phyloP scores from a whole-genome alignment of 2,797 vertebrate genomes.

The Liparis tanakae region DNA sequence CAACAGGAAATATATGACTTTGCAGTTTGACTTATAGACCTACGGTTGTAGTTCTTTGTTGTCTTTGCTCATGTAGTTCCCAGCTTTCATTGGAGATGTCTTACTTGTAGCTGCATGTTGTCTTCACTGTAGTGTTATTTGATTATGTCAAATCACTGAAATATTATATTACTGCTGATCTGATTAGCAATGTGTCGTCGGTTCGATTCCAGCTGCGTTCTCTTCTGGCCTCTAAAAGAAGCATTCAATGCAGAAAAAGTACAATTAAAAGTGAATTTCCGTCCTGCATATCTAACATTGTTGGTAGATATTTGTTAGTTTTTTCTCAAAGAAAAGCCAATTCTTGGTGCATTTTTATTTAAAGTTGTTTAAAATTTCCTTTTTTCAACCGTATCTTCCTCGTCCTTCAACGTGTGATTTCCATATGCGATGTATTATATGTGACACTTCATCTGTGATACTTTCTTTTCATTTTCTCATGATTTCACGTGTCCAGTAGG shows the following conservation, averaged over 20 bases:
- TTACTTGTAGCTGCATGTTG: neutral
- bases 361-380: neutral
- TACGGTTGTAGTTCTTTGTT: neutral
- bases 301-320: neutral
- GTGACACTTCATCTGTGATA: neutral
- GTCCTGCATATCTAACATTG: neutral
- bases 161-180: neutral
- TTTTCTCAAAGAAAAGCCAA: neutral
- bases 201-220: neutral
- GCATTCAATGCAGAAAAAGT: neutral
- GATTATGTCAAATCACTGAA: neutral
- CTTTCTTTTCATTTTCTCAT: neutral
- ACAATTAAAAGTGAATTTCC: neutral
- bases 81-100: neutral
- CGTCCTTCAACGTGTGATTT: neutral
- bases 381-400: neutral
- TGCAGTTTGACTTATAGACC: neutral
- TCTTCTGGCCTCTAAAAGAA: neutral
- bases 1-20: neutral
- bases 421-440: neutral
- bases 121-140: neutral
- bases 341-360: neutral
- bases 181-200: neutral
- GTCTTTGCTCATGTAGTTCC: neutral
- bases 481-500: neutral